Conservation (phyloP, 2,797 vertebrate species). For the Sebastes ruberrimus region DNA sequence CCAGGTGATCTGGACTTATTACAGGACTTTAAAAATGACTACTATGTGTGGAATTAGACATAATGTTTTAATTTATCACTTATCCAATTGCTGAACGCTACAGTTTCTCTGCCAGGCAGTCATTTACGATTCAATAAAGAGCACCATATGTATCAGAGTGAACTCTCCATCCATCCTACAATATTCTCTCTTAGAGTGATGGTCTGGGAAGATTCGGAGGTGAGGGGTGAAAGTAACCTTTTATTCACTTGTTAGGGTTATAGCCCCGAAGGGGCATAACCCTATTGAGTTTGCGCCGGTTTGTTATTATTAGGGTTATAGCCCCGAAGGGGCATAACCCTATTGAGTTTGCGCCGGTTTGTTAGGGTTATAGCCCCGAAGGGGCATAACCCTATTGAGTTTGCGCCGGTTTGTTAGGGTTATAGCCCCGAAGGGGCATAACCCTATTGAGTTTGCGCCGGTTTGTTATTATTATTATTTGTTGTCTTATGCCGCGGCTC, state of each 20-base stretch:
- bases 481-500: too few relatives aligned
- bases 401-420: too few relatives aligned
- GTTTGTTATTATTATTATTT: too few relatives aligned
- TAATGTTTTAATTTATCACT: background rate
- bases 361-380: too few relatives aligned
- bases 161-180: background rate
- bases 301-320: too few relatives aligned
- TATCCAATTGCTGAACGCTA: background rate
- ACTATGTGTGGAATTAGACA: background rate
- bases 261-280: too few relatives aligned
- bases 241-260: background rate
- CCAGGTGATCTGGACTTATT: background rate
- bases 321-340: too few relatives aligned
- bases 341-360: too few relatives aligned
- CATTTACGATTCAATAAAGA: background rate
- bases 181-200: background rate
- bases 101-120: background rate
- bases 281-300: too few relatives aligned
- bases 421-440: too few relatives aligned
- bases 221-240: background rate
- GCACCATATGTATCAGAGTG: background rate
- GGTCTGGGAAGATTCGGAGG: background rate
- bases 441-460: too few relatives aligned
- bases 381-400: too few relatives aligned
- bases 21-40: background rate